Evolutionary conservation across 2,113 vertebrate species (phyloP).

Genomic region (Caloenas nicobarica): DNA sequence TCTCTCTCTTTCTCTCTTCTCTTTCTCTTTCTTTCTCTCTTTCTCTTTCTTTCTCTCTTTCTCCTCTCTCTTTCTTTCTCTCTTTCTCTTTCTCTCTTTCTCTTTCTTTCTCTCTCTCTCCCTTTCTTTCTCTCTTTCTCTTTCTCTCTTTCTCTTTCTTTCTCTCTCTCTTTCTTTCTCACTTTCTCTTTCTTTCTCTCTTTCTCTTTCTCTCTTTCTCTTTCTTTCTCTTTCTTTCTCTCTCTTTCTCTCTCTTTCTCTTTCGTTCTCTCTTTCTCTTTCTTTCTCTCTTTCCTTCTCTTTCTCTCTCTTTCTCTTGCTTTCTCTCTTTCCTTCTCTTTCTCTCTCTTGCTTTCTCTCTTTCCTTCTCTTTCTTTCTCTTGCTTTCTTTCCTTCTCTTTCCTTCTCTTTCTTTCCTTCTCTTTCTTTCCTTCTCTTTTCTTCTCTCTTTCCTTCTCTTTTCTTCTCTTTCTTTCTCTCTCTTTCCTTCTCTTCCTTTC

Average conservation of each 20-base stretch:
- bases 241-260: too few relatives aligned
- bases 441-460: neutral
- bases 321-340: neutral
- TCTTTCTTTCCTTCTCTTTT: too few relatives aligned
- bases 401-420: neutral
- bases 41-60: accelerated
- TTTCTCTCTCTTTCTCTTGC: too few relatives aligned
- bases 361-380: too few relatives aligned
- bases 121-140: neutral
- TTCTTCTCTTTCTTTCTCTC: accelerated
- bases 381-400: neutral
- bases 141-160: neutral
- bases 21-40: neutral
- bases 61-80: too few relatives aligned
- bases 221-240: too few relatives aligned
- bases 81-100: too few relatives aligned
- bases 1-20: neutral
- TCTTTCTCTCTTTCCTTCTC: neutral
- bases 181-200: neutral
- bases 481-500: too few relatives aligned
- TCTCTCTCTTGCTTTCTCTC: accelerated
- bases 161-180: neutral
- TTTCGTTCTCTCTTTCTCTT: neutral
- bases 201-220: accelerated
- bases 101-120: neutral